Base-by-base conservation (phyloP, 2,113 vertebrate species). In the Labrus mixtus region DNA sequence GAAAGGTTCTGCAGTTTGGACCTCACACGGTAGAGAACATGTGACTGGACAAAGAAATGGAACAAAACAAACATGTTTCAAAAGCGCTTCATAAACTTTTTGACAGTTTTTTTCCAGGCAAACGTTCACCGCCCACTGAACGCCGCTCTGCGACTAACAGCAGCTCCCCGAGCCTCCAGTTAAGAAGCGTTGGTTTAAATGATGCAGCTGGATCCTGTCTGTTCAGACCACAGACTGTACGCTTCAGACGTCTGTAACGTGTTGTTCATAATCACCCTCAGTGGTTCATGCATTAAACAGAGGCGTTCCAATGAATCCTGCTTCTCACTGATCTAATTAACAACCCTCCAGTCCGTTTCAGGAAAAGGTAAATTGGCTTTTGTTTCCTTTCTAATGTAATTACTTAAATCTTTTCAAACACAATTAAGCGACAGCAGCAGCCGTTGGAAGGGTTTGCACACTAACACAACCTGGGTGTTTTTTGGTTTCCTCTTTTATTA, bases 331-430 rank as follows among this genome's bases (percentile, higher is more conserved):
- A 83, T 83, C 64, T 70, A 60, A 85, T 78, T 58, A 81, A 22
- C 41, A 71, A 63, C 13, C 76, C 60, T 79, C 64, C 33, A 61
- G 48, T 84, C 68, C 22, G 39, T 87, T 80, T 84, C 37, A 76
- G 81, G 68, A 81, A 81, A 83, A 74, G 64, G 48, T 71, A 64
- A 79, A 79, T 79, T 81, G 68, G 64, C 79, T 73, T 89, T 80
- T 57, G 69, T 78, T 62, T 81, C 59, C 73, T 78, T 76, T 78
- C 22, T 83, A 83, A 83, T 58, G 63, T 45, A 64, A 54, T 85
- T 87, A 87, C 63, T 79, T 41, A 39, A 71, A 83, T 36, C 85
- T 78, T 81, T 85, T 76, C 51, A 85, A 87, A 81, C 1, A 61
- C 76, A 73, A 81, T 89, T 83, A 83, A 56, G 22, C 53, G 11